Conservation (phyloP, 2,888 invertebrate genomes). For the Onthophagus sagittarius region DNA sequence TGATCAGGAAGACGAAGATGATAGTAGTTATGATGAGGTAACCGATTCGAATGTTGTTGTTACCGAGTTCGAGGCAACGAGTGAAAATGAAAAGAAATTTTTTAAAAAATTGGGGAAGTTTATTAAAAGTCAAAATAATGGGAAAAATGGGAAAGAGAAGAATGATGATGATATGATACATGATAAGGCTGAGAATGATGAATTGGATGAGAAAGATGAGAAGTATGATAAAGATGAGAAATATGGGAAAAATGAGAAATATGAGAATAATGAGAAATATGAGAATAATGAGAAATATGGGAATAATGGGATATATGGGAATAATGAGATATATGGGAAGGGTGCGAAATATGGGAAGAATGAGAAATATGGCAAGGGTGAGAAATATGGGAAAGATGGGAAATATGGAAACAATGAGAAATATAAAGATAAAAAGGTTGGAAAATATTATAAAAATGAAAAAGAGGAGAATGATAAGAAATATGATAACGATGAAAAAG, state of each 20-base stretch:
- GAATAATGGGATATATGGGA: neutral
- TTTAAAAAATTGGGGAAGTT: neutral
- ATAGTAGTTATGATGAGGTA: neutral
- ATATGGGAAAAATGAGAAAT: neutral
- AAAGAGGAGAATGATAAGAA: neutral
- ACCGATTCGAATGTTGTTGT: neutral
- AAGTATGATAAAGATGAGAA: neutral
- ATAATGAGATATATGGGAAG: neutral
- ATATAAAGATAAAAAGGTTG: neutral
- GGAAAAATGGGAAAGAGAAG: neutral
- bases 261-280: neutral
- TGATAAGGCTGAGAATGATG: neutral
- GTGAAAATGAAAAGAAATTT: neutral
- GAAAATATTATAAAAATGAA: neutral
- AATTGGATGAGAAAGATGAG: neutral
- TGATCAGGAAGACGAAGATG: neutral
- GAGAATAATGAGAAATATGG: neutral
- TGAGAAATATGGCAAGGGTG: no score
- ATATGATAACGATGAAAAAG: neutral
- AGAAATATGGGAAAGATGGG: no score
- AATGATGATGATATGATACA: neutral
- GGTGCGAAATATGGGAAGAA: neutral
- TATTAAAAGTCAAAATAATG: neutral
- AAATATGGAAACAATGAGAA: neutral
- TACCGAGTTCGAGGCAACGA: neutral